Percentiles rank a stretch among this genome's conserved stretches.
Conservation (phyloP, 1,140 invertebrate species). For the Stenopsyche tienmushanensis region DNA sequence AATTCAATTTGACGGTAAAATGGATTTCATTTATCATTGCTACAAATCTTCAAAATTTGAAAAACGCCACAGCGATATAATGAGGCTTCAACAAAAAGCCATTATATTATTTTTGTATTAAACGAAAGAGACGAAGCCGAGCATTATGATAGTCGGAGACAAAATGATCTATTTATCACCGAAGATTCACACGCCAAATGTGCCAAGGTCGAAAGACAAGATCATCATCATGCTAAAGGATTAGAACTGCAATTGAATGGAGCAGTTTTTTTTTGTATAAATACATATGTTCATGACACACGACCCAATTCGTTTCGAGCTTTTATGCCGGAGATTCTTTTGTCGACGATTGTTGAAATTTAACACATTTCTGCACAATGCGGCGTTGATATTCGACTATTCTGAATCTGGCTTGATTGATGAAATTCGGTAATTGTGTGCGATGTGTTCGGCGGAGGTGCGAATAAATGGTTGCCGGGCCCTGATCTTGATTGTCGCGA, state of each 20-base stretch:
- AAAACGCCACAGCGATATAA: conserved; percentile 3
- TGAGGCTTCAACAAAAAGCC: conserved; percentile 23
- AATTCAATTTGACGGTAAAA: no score
- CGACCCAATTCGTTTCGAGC: not conserved
- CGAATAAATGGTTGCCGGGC: no score
- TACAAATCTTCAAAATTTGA: no score
- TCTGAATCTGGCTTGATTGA: no score
- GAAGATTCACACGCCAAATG: conserved; percentile 22
- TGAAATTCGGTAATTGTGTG: no score
- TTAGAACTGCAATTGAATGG: not conserved
- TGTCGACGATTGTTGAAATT: no score
- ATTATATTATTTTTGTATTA: conserved; percentile 15
- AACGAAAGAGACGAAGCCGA: conserved; percentile 2
- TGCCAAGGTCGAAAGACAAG: conserved; percentile 30
- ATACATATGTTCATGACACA: not conserved
- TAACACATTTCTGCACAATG: no score
- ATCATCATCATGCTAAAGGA: no score
- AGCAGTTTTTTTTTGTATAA: not conserved
- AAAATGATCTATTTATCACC: conserved; percentile 25
- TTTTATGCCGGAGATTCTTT: no score
- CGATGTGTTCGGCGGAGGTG: no score
- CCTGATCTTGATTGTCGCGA: no score
- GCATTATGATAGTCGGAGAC: not conserved
- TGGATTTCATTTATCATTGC: conserved; percentile 31
- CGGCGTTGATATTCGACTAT: no score